Percentiles rank a stretch among this genome's conserved stretches.
Evolutionary conservation across 2,797 vertebrate species (phyloP).

Genomic region (Jordanella pulchra): DNA sequence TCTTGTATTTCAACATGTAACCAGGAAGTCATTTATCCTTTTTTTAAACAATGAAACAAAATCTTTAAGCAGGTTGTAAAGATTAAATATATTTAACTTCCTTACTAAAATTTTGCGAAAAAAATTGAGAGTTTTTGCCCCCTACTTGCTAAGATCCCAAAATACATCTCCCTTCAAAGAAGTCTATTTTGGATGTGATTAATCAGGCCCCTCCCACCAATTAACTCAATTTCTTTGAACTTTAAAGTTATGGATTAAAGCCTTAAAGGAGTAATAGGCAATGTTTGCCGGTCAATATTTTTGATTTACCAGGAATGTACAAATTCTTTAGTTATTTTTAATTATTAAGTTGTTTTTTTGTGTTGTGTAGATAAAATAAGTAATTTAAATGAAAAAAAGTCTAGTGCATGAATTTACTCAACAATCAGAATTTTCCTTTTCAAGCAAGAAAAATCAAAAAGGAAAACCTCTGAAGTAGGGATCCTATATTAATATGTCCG

Average conservation of each 20-base stretch:
- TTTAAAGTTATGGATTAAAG: too few species aligned
- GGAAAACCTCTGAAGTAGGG: not conserved
- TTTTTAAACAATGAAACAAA: not conserved
- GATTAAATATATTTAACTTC: not conserved
- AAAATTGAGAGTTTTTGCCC: not conserved
- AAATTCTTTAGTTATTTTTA: too few species aligned
- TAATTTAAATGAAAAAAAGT: not conserved
- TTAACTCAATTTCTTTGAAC: too few species aligned
- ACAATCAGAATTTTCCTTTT: not conserved
- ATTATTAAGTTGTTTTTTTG: not conserved
- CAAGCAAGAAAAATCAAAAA: not conserved
- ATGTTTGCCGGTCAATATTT: not conserved
- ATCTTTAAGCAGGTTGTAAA: constrained; percentile 2
- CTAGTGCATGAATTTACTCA: not conserved
- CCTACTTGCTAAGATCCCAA: too few species aligned
- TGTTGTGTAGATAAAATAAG: not conserved
- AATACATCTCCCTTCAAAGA: too few species aligned
- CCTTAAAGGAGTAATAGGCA: too few species aligned
- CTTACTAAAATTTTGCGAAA: not conserved
- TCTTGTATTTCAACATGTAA: not conserved
- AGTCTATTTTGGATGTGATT: too few species aligned
- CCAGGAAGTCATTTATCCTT: not conserved
- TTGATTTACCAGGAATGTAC: not conserved
- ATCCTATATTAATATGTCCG: too few species aligned
- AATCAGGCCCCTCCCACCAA: too few species aligned